A percentile compares a stretch with the other conserved stretches of the same genome.
Evolutionary conservation across 2,797 vertebrate species (phyloP).

Genomic region (Smutsia temminckii): DNA sequence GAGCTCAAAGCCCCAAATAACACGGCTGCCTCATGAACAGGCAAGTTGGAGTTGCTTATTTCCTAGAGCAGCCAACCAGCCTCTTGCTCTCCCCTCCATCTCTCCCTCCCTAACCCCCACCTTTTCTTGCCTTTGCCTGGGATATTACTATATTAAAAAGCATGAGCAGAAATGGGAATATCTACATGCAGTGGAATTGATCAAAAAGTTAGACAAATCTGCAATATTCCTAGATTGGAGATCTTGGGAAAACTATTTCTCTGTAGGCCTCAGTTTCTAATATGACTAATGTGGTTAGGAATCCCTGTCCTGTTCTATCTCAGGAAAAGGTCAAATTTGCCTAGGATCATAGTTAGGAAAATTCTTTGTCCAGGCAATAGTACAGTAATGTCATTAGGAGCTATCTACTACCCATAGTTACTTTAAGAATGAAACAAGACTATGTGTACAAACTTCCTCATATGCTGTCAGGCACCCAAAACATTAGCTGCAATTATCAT

Average conservation of each 20-base stretch:
- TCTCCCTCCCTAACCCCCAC: fast-evolving
- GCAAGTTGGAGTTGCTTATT: constrained; percentile 43
- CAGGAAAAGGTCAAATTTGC: not conserved
- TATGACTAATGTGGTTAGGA: not conserved
- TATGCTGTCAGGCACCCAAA: not conserved
- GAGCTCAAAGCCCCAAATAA: constrained; percentile 66
- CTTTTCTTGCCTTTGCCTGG: not conserved
- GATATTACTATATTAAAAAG: not conserved
- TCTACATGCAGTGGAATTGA: not conserved
- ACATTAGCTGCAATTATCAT: not conserved
- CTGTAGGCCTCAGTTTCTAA: not conserved
- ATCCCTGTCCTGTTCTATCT: not conserved
- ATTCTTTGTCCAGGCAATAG: not conserved
- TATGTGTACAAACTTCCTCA: not conserved
- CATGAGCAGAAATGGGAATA: not conserved
- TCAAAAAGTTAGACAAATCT: not conserved
- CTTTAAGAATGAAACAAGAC: not conserved
- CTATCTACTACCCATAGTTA: not conserved
- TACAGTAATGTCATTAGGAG: not conserved
- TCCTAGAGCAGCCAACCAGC: not conserved
- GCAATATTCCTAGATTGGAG: not conserved
- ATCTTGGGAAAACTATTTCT: not conserved
- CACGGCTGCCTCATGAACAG: not conserved
- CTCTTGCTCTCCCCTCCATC: not conserved
- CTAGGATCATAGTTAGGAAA: not conserved